Evolutionary conservation across 2,888 invertebrate species (phyloP), one percentile per base, ranked within the genome.

Genomic region (Lepidochitona cinerea): DNA sequence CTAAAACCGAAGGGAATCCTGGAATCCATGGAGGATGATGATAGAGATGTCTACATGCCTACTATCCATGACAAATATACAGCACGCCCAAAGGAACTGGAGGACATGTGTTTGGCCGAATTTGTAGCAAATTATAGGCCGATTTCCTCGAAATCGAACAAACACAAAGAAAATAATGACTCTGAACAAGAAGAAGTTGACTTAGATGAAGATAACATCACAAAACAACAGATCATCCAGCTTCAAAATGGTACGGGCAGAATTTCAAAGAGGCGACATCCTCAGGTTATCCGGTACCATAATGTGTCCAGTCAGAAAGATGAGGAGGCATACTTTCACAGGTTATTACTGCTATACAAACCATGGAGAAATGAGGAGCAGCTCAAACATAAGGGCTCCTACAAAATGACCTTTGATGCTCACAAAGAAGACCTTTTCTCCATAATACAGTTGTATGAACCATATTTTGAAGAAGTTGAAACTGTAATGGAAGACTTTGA

Each of bases 321-420:
- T 37, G 68, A 36, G 18, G 68, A 68, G 33, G 33, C 23, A 37
- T 68, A 37, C 41, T 37, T 23, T 35, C 68, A 68, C 37, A 23
- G n/a, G 68, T 35, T 66, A 66, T 35, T 66, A 18, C 29, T 66
- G 14, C 23, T 66, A 35, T 66, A 66, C 35, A 33, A n/a, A 18
- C 66, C 66, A 66, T 66, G 66, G 66, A 66, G 66, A 35, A 66
- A 66, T 66, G 66, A 29, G 26, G 66, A 66, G 14, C n/a, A 66
- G 26, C 35, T 35, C 29, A 18, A 33, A 26, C 66, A 29, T 14
- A n/a, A 35, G 12, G 32, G 35, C 32, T 41, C 41, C 41, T 41
- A 41, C 41, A 41, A 9, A 41, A 9, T 41, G 9, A 41, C 41
- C 41, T 41, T 41, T 41, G 41, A 41, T 41, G 41, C 9, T 12